These are phyloP conservation scores for Aphelinus certus DNA, from an alignment of 1,140 invertebrate species.

Conservation along the genomic window DNA sequence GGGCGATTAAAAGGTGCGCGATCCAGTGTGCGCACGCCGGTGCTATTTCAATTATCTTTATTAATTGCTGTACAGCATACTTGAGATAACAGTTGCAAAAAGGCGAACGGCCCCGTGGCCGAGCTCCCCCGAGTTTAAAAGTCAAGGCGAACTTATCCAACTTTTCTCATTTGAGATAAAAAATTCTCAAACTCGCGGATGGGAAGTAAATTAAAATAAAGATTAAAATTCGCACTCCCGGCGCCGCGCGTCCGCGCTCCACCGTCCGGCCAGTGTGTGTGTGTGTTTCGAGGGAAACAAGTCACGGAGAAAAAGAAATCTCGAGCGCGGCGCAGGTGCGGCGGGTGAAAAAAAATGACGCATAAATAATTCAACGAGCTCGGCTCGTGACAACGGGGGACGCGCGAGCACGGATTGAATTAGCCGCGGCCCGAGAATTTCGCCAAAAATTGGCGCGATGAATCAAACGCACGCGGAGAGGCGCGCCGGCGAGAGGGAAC, in stretches of 20 bases:
- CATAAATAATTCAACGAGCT: background rate
- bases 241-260: too few relatives aligned
- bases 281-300: background rate
- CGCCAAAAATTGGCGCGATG: slow-evolving; percentile 14
- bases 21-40: background rate
- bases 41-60: slow-evolving; percentile 40
- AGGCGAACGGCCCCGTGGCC: background rate
- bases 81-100: slow-evolving; percentile 36
- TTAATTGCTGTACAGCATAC: slow-evolving; percentile 39
- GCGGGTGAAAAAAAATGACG: background rate
- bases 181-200: slow-evolving; percentile 27
- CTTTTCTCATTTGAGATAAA: slow-evolving; percentile 43
- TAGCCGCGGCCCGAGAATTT: background rate
- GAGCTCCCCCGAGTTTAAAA: slow-evolving; percentile 20
- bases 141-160: slow-evolving; percentile 41
- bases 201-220: slow-evolving; percentile 38
- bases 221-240: slow-evolving; percentile 27
- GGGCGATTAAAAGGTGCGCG: background rate
- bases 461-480: background rate
- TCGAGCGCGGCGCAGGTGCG: background rate
- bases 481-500: background rate
- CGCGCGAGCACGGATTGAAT: too few relatives aligned
- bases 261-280: background rate
- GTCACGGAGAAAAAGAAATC: too few relatives aligned
- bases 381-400: too few relatives aligned